A percentile compares a stretch with the other conserved stretches of the same genome.
Conservation (phyloP, 2,888 invertebrate genomes). For the Plutella xylostella region DNA sequence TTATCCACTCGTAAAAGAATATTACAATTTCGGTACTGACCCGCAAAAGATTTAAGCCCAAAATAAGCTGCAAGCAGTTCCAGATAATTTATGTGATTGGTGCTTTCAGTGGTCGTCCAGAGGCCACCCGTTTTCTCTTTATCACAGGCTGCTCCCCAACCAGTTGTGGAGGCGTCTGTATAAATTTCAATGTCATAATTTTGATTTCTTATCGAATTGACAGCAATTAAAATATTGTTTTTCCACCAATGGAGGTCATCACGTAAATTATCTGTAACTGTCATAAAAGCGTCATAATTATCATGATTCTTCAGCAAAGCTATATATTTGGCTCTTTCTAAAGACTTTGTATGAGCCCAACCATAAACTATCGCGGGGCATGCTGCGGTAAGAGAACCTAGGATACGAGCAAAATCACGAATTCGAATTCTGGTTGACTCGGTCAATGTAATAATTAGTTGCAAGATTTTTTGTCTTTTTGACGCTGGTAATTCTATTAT, state of each 20-base stretch:
- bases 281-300: conserved; percentile 1
- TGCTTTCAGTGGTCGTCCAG: neutral
- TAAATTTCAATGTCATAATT: conserved; percentile 1
- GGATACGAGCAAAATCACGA: neutral
- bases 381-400: neutral
- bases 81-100: conserved; percentile 3
- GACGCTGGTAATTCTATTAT: too few species aligned
- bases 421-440: neutral
- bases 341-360: conserved; percentile 2
- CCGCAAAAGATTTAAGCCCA: conserved; percentile 6
- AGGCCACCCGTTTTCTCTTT: neutral
- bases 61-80: conserved; percentile 7
- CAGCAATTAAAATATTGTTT: neutral
- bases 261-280: neutral
- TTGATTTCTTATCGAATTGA: neutral
- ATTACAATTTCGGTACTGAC: neutral
- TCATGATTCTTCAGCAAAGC: neutral
- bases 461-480: neutral
- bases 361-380: conserved; percentile 2
- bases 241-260: conserved; percentile 2
- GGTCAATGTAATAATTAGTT: neutral
- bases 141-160: neutral
- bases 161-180: conserved; percentile 1
- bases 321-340: conserved; percentile 4
- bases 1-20: conserved; percentile 6